A percentile compares a stretch with the other conserved stretches of the same genome.
Evolutionary conservation across 2,888 invertebrate species (phyloP).

Genomic region (Nephrotoma appendiculata): DNA sequence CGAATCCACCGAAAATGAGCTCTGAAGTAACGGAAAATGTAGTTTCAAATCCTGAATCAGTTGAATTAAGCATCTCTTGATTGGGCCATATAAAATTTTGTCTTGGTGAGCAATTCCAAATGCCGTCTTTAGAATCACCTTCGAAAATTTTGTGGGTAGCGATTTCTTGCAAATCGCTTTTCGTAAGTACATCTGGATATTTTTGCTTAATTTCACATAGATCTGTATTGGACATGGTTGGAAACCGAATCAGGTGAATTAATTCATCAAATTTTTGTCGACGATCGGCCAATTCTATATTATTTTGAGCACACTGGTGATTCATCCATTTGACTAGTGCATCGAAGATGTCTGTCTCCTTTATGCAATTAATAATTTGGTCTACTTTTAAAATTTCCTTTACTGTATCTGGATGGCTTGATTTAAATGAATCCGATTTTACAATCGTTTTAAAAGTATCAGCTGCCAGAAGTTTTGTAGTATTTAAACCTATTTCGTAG

Average conservation of each 20-base stretch:
- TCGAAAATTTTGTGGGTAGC: not conserved
- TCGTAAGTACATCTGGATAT: not conserved
- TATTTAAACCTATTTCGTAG: not conserved
- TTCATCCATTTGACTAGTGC: not conserved
- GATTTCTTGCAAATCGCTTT: not conserved
- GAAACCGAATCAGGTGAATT: not conserved
- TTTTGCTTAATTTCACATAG: not conserved
- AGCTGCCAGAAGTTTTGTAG: not conserved
- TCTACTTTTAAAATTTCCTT: not conserved
- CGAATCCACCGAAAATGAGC: not conserved
- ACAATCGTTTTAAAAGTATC: not conserved
- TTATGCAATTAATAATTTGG: not conserved
- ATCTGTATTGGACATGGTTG: not conserved
- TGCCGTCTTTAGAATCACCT: not conserved
- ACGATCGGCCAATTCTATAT: not conserved
- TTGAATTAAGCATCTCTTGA: too few species aligned
- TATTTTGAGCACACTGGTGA: not conserved
- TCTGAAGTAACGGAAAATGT: not conserved
- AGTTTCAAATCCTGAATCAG: too few species aligned
- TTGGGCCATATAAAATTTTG: too few species aligned
- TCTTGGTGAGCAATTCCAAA: not conserved
- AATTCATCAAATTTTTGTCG: not conserved
- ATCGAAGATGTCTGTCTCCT: not conserved
- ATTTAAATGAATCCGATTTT: not conserved
- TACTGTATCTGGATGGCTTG: not conserved